A percentile compares a stretch with the other conserved stretches of the same genome.
Conservation (phyloP, 23 tunicate species). For the Ciona savignyi region DNA sequence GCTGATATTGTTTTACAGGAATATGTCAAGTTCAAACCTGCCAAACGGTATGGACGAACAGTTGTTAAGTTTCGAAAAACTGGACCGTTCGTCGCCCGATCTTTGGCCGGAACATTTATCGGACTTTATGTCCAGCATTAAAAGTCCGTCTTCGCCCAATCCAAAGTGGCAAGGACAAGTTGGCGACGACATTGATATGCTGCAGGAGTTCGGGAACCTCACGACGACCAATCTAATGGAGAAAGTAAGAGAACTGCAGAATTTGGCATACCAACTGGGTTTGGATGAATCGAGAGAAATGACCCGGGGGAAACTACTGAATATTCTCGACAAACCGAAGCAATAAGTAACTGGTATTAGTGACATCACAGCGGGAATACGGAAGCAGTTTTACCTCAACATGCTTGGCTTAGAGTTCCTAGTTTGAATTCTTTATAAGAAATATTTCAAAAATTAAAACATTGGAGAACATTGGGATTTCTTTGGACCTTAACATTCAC, state of each 20-base stretch:
- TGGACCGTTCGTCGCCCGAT: constrained; percentile 91
- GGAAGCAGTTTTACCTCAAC: constrained; percentile 85
- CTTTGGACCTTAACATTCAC: no score
- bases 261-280: constrained; percentile 86
- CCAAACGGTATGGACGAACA: constrained; percentile 45
- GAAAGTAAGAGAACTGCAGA: constrained; percentile 83
- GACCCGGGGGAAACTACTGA: constrained; percentile 94
- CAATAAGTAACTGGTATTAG: no score
- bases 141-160: constrained; percentile 75
- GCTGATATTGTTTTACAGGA: neutral
- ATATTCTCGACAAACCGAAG: constrained; percentile 69
- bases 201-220: constrained; percentile 87
- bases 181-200: constrained; percentile 85
- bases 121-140: constrained; percentile 69
- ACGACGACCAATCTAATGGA: constrained; percentile 88
- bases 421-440: no score
- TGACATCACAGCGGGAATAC: no score
- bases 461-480: no score
- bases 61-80: constrained; percentile 69
- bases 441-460: no score
- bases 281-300: constrained; percentile 89
- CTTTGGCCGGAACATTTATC: constrained; percentile 88
- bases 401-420: no score
- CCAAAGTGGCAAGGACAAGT: constrained; percentile 74
- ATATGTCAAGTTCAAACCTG: neutral